Evolutionary conservation across 2,797 vertebrate species (phyloP).

Genomic region (Propithecus perrieri): DNA sequence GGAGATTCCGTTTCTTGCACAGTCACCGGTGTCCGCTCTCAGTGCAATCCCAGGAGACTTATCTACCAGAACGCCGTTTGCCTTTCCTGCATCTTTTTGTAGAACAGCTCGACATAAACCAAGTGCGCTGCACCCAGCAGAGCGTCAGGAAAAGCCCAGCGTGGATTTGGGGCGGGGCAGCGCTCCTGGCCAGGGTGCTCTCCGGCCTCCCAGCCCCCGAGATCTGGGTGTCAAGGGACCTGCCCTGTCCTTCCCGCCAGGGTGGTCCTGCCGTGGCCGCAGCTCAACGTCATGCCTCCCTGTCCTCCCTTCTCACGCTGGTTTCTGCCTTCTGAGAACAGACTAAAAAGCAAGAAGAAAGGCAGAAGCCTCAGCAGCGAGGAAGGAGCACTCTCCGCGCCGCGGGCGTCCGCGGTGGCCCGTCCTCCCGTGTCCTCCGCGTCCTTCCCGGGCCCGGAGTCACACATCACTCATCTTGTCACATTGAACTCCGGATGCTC

Average conservation of each 20-base stretch:
- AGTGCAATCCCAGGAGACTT: background rate
- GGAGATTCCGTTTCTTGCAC: rapidly evolving
- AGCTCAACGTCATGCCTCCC: conserved; percentile 9
- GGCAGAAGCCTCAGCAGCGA: background rate
- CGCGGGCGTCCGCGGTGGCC: conserved; percentile 91
- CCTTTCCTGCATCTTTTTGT: background rate
- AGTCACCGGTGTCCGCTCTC: rapidly evolving
- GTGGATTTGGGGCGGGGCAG: rapidly evolving
- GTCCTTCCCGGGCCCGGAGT: conserved; percentile 97
- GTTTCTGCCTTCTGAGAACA: conserved; percentile 77
- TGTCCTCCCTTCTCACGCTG: conserved; percentile 64
- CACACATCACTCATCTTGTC: conserved; percentile 99
- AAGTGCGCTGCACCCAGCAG: rapidly evolving
- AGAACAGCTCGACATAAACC: background rate
- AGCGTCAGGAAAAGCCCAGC: background rate
- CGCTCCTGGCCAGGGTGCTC: rapidly evolving
- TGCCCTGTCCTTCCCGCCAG: rapidly evolving
- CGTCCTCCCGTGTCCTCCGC: conserved; percentile 90
- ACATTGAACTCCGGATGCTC: conserved; percentile 99
- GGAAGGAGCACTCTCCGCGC: conserved; percentile 78
- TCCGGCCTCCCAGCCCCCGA: background rate
- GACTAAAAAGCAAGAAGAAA: conserved; percentile 68
- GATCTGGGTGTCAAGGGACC: background rate
- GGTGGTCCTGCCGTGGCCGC: background rate
- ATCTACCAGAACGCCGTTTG: rapidly evolving